These are phyloP conservation scores for Phyllotreta cruciferae DNA, from an alignment of 2,888 invertebrate species.

Conservation along the genomic window DNA sequence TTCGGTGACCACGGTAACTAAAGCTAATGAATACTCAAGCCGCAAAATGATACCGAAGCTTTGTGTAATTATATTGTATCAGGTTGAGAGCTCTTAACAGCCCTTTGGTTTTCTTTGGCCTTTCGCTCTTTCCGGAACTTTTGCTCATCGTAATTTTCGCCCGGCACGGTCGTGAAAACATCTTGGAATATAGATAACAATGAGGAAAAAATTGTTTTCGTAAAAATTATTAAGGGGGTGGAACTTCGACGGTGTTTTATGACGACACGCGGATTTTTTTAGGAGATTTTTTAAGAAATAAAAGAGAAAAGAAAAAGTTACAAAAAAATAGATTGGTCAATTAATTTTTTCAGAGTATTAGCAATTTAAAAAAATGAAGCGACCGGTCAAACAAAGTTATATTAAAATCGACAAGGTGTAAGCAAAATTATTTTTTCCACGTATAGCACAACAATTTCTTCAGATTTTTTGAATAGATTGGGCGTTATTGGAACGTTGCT, in stretches of 20 bases:
- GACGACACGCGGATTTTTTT: no score
- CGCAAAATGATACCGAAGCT: conserved; percentile 43
- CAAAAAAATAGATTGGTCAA: no score
- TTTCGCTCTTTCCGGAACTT: conserved; percentile 28
- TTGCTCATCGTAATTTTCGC: conserved; percentile 14
- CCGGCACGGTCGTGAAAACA: conserved; percentile 13
- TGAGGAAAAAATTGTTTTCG: conserved; percentile 24
- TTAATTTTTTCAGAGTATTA: no score
- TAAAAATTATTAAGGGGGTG: conserved; percentile 15
- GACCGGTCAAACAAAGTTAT: no score
- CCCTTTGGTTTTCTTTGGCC: conserved; percentile 36
- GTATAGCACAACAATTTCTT: no score
- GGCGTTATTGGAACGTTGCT: conserved; percentile 3
- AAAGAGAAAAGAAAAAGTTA: no score
- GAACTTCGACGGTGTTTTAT: no score
- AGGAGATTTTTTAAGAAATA: no score
- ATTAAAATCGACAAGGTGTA: no score
- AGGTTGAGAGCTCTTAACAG: conserved; percentile 36
- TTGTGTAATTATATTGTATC: conserved; percentile 45
- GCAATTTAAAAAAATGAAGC: no score
- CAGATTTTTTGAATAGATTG: no score
- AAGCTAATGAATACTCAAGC: conserved; percentile 42
- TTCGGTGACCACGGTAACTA: conserved; percentile 31
- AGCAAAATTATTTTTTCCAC: no score
- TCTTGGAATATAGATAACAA: conserved; percentile 27